Percentiles rank a stretch among this genome's conserved stretches.
These are phyloP conservation scores for Rhegmatorhina hoffmannsi DNA, from an alignment of 2,113 vertebrate genomes.

Conservation along the genomic window DNA sequence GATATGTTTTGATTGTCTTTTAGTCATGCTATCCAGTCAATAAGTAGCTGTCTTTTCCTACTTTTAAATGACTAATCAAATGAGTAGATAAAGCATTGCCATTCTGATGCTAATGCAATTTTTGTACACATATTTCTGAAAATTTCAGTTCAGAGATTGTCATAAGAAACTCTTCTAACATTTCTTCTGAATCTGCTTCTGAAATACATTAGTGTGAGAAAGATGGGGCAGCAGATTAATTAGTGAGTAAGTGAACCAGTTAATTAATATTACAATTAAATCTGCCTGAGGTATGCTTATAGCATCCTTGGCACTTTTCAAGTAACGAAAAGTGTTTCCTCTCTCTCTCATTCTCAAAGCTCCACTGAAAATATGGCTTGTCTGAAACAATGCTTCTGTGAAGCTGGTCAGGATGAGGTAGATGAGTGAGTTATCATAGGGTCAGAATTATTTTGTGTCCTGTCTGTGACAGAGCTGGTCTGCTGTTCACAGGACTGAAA, in stretches of 20 bases:
- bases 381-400: slow-evolving; percentile 22
- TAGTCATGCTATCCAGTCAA: not conserved
- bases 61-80: not conserved
- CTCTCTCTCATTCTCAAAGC: slow-evolving; percentile 36
- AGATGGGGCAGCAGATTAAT: slow-evolving; percentile 70
- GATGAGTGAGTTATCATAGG: slow-evolving; percentile 34
- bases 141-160: not conserved
- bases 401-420: slow-evolving; percentile 38
- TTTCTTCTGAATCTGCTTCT: slow-evolving; percentile 33
- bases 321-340: slow-evolving; percentile 51
- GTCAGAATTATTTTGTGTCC: slow-evolving; percentile 41
- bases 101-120: not conserved
- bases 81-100: not conserved
- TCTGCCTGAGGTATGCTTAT: slow-evolving; percentile 63
- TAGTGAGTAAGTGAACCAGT: slow-evolving; percentile 68
- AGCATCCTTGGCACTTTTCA: slow-evolving; percentile 65
- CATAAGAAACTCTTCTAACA: slow-evolving; percentile 18
- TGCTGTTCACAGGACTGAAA: slow-evolving; percentile 20
- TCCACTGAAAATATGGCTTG: not conserved
- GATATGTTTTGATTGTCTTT: not conserved
- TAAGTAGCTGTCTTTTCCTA: not conserved
- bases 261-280: slow-evolving; percentile 78
- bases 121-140: not conserved
- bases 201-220: slow-evolving; percentile 49
- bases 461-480: slow-evolving; percentile 33